phyloP scores from a whole-genome alignment of 2,888 invertebrate species.

The Psylliodes chrysocephalus region DNA sequence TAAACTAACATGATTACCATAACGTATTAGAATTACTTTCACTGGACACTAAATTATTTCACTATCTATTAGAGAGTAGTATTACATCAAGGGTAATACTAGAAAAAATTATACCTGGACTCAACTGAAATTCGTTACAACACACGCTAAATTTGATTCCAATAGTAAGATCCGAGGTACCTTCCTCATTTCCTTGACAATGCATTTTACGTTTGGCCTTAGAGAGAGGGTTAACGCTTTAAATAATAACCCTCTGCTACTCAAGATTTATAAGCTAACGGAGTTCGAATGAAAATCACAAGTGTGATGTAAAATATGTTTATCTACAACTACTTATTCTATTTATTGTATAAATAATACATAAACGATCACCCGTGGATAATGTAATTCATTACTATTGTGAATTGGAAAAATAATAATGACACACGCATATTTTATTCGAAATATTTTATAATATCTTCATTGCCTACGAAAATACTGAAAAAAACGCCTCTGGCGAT shows the following conservation, averaged over 20 bases:
- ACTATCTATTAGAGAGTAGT: neutral
- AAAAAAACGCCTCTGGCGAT: too few relatives aligned
- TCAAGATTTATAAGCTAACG: slow-evolving; percentile 39
- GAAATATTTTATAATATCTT: too few relatives aligned
- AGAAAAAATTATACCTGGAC: slow-evolving; percentile 28
- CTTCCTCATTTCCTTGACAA: slow-evolving; percentile 7
- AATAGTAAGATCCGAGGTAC: slow-evolving; percentile 17
- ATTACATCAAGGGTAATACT: neutral
- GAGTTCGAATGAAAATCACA: slow-evolving; percentile 11
- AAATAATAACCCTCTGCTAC: slow-evolving; percentile 30
- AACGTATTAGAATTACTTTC: too few relatives aligned
- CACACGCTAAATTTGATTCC: slow-evolving; percentile 32
- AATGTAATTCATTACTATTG: too few relatives aligned
- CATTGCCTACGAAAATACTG: too few relatives aligned
- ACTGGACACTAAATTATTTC: neutral
- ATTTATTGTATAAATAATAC: too few relatives aligned
- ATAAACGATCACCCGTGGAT: too few relatives aligned
- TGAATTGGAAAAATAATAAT: too few relatives aligned
- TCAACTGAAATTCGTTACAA: slow-evolving; percentile 27
- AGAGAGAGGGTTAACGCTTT: slow-evolving; percentile 34
- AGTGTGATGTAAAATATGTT: slow-evolving; percentile 25
- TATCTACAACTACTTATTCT: too few relatives aligned
- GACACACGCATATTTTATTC: too few relatives aligned
- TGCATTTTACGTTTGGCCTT: slow-evolving; percentile 5
- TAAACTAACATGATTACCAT: too few relatives aligned